phyloP scores from a whole-genome alignment of 2,888 invertebrate species.

The Ormyrus nitidulus region DNA sequence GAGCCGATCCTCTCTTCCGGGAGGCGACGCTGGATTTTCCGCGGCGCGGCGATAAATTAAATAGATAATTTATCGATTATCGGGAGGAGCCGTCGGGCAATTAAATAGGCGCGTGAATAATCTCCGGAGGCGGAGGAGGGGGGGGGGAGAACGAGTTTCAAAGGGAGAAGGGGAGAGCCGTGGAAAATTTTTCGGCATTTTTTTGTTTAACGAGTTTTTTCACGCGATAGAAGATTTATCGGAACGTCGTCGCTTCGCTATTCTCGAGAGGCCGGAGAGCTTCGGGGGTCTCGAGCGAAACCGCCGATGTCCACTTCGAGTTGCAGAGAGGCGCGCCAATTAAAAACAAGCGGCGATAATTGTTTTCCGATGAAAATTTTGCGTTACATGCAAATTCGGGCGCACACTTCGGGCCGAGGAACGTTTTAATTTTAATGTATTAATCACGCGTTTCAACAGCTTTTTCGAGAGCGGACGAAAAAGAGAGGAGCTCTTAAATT shows the following conservation, averaged over 20 bases:
- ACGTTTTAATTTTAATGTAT: slow-evolving; percentile 8
- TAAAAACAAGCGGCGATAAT: background rate
- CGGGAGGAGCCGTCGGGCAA: slow-evolving; percentile 31
- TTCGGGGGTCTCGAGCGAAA: no score
- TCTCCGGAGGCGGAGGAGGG: background rate
- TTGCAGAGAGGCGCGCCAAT: no score
- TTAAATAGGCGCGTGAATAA: slow-evolving; percentile 51
- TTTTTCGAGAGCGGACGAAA: background rate
- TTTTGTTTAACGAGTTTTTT: no score
- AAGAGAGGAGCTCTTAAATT: slow-evolving; percentile 22
- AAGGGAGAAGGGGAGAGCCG: background rate
- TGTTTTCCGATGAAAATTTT: background rate
- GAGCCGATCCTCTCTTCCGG: slow-evolving; percentile 30
- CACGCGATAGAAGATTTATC: no score
- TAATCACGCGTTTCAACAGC: slow-evolving; percentile 31
- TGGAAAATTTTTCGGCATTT: slow-evolving; percentile 4
- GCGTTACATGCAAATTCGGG: background rate
- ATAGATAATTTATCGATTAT: slow-evolving; percentile 57
- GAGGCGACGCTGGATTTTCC: slow-evolving; percentile 41
- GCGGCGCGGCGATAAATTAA: slow-evolving; percentile 48
- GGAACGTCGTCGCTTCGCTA: no score
- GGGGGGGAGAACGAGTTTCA: slow-evolving; percentile 26
- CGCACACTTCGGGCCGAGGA: background rate
- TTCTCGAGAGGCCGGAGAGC: no score
- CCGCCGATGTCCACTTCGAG: no score